phyloP scores from a whole-genome alignment of 2,113 vertebrate species.

The Oophaga pumilio region DNA sequence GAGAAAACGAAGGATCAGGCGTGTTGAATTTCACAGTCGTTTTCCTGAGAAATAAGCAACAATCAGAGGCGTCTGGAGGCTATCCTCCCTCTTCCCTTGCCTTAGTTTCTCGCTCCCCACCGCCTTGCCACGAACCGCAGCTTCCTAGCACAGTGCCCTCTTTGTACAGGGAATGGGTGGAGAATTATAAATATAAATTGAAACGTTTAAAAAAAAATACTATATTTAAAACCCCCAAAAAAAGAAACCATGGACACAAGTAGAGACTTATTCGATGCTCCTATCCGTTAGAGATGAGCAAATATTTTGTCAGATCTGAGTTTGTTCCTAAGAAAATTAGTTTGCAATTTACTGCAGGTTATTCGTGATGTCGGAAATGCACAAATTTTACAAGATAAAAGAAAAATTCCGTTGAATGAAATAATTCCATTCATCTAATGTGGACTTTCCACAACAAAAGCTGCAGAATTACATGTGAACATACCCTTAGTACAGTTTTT shows the following conservation, averaged over 20 bases:
- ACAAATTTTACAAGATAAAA: too few species aligned
- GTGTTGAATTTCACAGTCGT: too few species aligned
- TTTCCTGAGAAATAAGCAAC: too few species aligned
- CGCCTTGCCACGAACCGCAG: neutral
- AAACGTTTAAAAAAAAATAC: neutral
- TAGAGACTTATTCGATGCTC: neutral
- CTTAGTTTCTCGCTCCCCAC: neutral
- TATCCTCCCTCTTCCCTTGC: neutral
- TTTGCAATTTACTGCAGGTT: neutral
- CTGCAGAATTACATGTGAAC: too few species aligned
- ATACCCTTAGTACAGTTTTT: too few species aligned
- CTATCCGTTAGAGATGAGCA: neutral
- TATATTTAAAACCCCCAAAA: neutral
- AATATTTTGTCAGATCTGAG: neutral
- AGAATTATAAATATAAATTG: neutral
- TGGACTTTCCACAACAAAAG: too few species aligned
- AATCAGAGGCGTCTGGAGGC: too few species aligned
- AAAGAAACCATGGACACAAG: neutral
- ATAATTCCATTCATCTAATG: too few species aligned
- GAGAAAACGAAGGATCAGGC: too few species aligned
- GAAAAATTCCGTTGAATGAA: too few species aligned
- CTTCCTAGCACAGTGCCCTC: neutral
- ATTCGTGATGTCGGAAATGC: neutral
- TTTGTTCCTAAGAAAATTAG: neutral
- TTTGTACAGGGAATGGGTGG: neutral